Evolutionary conservation across 2,797 vertebrate species (phyloP).

Genomic region (Macrochelys suwanniensis): DNA sequence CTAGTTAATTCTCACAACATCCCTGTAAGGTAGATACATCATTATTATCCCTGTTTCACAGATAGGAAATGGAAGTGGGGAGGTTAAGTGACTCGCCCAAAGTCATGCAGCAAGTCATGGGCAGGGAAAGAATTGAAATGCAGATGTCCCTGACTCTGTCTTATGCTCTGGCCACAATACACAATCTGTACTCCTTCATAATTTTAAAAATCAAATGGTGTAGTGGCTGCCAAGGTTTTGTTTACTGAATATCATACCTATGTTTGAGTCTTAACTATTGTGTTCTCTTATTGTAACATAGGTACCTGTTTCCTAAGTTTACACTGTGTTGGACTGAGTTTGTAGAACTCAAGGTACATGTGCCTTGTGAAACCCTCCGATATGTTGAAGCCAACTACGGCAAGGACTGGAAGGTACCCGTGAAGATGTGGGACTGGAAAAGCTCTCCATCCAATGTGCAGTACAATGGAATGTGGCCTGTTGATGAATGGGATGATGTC

Average conservation of each 20-base stretch:
- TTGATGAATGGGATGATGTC: constrained; percentile 90
- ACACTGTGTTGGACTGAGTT: constrained; percentile 94
- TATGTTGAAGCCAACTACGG: constrained; percentile 95
- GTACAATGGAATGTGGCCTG: constrained; percentile 92
- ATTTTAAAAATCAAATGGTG: not conserved
- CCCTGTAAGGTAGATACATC: not conserved
- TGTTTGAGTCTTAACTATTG: not conserved
- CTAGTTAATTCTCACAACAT: not conserved
- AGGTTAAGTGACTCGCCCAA: not conserved
- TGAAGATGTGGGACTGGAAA: constrained; percentile 95
- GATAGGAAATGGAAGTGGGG: not conserved
- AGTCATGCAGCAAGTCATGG: not conserved
- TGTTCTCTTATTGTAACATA: constrained; percentile 43
- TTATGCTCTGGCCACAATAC: not conserved
- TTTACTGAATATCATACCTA: not conserved
- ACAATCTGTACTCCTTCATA: not conserved
- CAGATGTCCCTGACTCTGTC: not conserved
- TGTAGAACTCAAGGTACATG: constrained; percentile 89
- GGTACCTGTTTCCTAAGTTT: constrained; percentile 90
- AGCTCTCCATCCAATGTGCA: constrained; percentile 91
- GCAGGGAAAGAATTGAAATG: not conserved
- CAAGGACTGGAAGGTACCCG: constrained; percentile 88
- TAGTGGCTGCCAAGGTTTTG: not conserved
- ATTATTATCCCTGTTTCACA: not conserved
- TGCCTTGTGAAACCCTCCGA: constrained; percentile 91